phyloP scores from a whole-genome alignment of 2,797 vertebrate genomes.

The Arvicola amphibius region DNA sequence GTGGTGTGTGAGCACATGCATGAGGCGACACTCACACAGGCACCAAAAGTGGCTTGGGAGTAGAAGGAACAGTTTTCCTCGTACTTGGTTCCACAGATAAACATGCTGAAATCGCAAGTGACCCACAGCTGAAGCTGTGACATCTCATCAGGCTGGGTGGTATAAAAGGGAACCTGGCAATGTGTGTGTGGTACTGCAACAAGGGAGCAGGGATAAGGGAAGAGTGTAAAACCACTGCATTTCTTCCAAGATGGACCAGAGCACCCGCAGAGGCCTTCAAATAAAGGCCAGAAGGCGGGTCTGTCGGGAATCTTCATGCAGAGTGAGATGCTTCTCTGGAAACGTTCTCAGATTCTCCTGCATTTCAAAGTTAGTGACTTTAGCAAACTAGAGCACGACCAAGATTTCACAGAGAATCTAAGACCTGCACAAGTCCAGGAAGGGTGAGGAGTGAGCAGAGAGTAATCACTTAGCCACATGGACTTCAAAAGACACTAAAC shows the following conservation, averaged over 20 bases:
- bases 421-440: fast-evolving
- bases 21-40: neutral
- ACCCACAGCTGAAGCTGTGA: neutral
- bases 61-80: neutral
- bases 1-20: neutral
- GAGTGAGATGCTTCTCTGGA: neutral
- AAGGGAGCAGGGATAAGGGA: fast-evolving
- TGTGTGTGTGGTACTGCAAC: fast-evolving
- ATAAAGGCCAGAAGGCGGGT: fast-evolving
- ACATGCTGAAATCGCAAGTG: fast-evolving
- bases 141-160: too few species aligned
- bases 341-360: neutral
- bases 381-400: neutral
- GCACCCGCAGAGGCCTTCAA: neutral
- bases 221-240: fast-evolving
- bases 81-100: neutral
- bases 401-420: fast-evolving
- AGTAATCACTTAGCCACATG: fast-evolving
- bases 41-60: neutral
- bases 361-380: neutral
- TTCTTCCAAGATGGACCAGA: fast-evolving
- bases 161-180: fast-evolving
- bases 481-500: neutral
- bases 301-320: fast-evolving
- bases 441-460: fast-evolving